Conservation (phyloP, 2,797 vertebrate species). For the Lepus oiostolus region DNA sequence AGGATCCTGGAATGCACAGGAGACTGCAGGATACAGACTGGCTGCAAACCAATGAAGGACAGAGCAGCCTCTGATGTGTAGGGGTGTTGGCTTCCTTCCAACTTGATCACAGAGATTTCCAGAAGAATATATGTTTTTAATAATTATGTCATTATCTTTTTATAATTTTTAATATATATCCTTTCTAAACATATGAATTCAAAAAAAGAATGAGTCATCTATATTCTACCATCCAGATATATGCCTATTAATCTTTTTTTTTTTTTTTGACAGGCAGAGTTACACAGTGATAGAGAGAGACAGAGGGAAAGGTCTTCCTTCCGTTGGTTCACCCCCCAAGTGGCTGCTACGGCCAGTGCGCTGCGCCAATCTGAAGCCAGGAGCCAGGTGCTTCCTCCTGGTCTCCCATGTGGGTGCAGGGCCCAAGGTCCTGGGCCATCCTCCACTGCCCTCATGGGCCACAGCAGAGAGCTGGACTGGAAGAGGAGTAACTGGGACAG, state of each 20-base stretch:
- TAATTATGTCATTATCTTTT: slow-evolving; percentile 17
- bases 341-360: no score
- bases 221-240: neutral
- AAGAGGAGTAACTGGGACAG: no score
- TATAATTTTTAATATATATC: slow-evolving; percentile 7
- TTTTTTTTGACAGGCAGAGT: no score
- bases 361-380: no score
- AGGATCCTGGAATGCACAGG: neutral
- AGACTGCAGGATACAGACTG: neutral
- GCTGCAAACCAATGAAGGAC: neutral
- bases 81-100: neutral
- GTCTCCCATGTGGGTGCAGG: no score
- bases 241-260: neutral
- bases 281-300: no score
- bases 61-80: neutral
- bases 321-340: no score
- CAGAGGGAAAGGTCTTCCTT: no score
- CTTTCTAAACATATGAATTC: neutral
- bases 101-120: slow-evolving; percentile 54
- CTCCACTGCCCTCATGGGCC: no score
- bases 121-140: neutral
- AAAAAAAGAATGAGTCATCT: neutral
- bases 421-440: no score
- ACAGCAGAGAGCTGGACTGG: no score
- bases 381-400: no score